Percentiles rank a stretch among this genome's conserved stretches.
phyloP scores from a whole-genome alignment of 1,140 invertebrate genomes.

The Belonocnema kinseyi region DNA sequence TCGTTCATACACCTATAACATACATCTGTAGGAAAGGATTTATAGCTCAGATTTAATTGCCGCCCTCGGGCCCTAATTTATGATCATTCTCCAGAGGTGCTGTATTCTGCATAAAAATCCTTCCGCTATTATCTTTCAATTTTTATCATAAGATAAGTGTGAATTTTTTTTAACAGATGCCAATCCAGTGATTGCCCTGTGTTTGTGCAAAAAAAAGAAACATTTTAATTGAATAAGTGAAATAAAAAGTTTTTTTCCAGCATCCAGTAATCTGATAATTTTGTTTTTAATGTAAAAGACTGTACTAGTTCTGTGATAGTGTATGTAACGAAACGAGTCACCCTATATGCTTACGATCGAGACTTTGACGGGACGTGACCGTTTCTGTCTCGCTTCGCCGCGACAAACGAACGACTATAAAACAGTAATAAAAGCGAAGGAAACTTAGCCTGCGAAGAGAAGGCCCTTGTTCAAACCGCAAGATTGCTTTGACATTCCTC shows the following conservation, averaged over 20 bases:
- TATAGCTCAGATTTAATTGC: conserved; percentile 10
- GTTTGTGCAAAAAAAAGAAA: too few species aligned
- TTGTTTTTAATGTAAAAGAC: too few species aligned
- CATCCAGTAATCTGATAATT: too few species aligned
- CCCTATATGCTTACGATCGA: conserved; percentile 21
- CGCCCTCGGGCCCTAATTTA: conserved; percentile 41
- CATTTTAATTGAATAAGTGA: too few species aligned
- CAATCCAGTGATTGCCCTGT: too few species aligned
- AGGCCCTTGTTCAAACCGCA: conserved; percentile 34
- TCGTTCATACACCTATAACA: conserved; percentile 13
- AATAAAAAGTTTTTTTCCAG: too few species aligned
- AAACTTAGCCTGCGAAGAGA: conserved; percentile 40
- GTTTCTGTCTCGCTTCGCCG: conserved; percentile 49
- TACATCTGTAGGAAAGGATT: background rate
- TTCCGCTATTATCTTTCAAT: too few species aligned
- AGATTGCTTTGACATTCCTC: conserved; percentile 60
- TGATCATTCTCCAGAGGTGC: conserved; percentile 1
- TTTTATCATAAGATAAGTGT: too few species aligned
- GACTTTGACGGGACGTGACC: conserved; percentile 53
- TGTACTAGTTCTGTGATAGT: background rate
- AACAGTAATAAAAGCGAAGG: conserved; percentile 52
- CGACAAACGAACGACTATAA: conserved; percentile 53
- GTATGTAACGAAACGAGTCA: background rate
- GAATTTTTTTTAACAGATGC: too few species aligned
- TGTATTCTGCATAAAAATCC: too few species aligned